phyloP scores from a whole-genome alignment of 1,140 invertebrate genomes.

The Drosophila kurseongensis region DNA sequence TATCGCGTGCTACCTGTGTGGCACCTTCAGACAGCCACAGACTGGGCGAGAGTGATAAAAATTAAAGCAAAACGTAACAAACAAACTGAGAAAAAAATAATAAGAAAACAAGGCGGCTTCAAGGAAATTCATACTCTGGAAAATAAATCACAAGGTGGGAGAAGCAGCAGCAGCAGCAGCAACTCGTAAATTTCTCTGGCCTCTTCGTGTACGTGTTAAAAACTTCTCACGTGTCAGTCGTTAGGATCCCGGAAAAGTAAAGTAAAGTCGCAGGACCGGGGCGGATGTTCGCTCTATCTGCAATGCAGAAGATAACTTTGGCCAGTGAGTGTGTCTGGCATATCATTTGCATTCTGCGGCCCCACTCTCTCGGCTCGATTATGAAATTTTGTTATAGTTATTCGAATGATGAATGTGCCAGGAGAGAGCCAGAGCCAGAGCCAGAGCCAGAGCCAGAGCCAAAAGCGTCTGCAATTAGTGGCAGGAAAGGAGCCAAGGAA shows the following conservation, averaged over 20 bases:
- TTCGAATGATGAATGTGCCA: constrained; percentile 53
- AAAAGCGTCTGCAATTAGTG: constrained; percentile 67
- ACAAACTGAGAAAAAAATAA: constrained; percentile 8
- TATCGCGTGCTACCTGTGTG: constrained; percentile 73
- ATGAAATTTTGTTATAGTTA: constrained; percentile 41
- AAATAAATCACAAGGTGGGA: constrained; percentile 61
- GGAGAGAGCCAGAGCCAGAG: background rate
- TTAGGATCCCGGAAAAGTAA: constrained; percentile 47
- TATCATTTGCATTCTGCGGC: constrained; percentile 61
- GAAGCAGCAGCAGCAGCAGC: constrained; percentile 21
- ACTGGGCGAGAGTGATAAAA: constrained; percentile 49
- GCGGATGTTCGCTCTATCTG: constrained; percentile 57
- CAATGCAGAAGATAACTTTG: constrained; percentile 62
- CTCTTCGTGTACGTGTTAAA: constrained; percentile 61
- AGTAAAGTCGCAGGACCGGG: constrained; percentile 42
- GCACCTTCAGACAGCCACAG: constrained; percentile 58
- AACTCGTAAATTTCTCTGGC: constrained; percentile 48
- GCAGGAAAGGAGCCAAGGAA: constrained; percentile 15
- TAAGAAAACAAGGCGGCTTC: constrained; percentile 28
- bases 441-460: constrained; percentile 1
- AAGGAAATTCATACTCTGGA: constrained; percentile 37
- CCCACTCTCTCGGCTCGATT: constrained; percentile 38
- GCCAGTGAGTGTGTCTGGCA: constrained; percentile 29
- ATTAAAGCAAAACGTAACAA: constrained; percentile 44
- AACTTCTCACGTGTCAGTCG: constrained; percentile 75